A percentile compares a stretch with the other conserved stretches of the same genome.
Evolutionary conservation across 2,113 vertebrate genomes (phyloP).

Genomic region (Dendrocopos noguchii): DNA sequence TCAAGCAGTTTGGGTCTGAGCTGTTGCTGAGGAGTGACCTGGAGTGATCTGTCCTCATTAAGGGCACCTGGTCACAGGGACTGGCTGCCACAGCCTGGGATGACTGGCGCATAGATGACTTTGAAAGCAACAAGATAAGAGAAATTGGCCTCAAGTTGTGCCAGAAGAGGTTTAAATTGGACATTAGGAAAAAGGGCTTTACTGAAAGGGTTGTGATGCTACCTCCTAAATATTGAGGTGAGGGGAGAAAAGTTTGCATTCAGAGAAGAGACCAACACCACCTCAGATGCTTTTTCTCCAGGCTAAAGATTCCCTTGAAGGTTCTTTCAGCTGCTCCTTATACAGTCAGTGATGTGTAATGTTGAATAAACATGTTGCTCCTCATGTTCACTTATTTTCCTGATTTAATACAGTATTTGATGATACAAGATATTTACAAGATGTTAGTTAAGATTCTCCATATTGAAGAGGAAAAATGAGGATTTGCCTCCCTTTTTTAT

Average conservation of each 20-base stretch:
- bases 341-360: background rate
- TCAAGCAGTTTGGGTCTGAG: background rate
- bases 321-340: background rate
- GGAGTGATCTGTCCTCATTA: background rate
- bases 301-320: too few relatives aligned
- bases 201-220: too few relatives aligned
- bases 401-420: background rate
- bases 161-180: too few relatives aligned
- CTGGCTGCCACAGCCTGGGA: rapidly evolving
- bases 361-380: background rate
- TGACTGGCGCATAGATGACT: background rate
- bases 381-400: background rate
- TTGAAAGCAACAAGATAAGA: too few relatives aligned
- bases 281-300: background rate
- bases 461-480: background rate
- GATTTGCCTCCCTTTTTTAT: background rate
- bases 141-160: too few relatives aligned
- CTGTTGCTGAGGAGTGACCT: background rate
- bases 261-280: background rate
- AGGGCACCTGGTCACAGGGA: background rate
- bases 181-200: too few relatives aligned
- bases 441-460: background rate
- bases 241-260: too few relatives aligned
- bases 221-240: too few relatives aligned
- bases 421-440: background rate